A percentile compares a stretch with the other conserved stretches of the same genome.
Conservation (phyloP, 2,888 invertebrate genomes). For the Capitulum mitella region DNA sequence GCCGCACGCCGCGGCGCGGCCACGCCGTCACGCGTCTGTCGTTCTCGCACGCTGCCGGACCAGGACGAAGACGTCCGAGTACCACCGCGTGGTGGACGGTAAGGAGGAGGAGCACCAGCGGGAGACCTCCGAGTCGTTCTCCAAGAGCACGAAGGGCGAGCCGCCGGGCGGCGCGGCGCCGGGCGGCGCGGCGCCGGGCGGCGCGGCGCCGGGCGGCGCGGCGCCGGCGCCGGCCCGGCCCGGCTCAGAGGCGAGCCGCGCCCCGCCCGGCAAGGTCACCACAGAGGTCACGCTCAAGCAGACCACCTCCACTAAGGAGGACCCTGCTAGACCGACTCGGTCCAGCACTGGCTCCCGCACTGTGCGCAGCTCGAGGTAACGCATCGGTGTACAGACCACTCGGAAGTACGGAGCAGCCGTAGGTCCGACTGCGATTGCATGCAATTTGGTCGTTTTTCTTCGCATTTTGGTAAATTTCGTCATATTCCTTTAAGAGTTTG, state of each 20-base stretch:
- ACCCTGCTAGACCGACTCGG: too few species aligned
- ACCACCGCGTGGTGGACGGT: slow-evolving; percentile 8
- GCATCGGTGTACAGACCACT: too few species aligned
- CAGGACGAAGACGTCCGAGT: not conserved
- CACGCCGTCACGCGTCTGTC: not conserved
- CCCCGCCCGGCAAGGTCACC: not conserved
- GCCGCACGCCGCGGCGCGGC: too few species aligned
- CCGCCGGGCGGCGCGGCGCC: not conserved
- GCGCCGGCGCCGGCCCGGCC: not conserved
- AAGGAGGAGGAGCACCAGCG: not conserved
- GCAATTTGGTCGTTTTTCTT: too few species aligned
- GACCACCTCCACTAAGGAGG: not conserved
- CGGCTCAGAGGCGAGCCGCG: too few species aligned
- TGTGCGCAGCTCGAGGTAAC: too few species aligned
- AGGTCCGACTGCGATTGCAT: too few species aligned
- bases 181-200: not conserved
- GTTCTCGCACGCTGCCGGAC: slow-evolving; percentile 7
- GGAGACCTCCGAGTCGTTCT: not conserved
- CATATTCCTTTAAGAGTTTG: too few species aligned
- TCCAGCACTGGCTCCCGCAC: too few species aligned
- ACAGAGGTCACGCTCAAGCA: not conserved
- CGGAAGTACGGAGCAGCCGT: too few species aligned
- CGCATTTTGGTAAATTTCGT: too few species aligned
- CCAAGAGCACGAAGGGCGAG: not conserved
- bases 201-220: not conserved